Conservation (phyloP, 2,113 vertebrate species). For the Vulpes vulpes region DNA sequence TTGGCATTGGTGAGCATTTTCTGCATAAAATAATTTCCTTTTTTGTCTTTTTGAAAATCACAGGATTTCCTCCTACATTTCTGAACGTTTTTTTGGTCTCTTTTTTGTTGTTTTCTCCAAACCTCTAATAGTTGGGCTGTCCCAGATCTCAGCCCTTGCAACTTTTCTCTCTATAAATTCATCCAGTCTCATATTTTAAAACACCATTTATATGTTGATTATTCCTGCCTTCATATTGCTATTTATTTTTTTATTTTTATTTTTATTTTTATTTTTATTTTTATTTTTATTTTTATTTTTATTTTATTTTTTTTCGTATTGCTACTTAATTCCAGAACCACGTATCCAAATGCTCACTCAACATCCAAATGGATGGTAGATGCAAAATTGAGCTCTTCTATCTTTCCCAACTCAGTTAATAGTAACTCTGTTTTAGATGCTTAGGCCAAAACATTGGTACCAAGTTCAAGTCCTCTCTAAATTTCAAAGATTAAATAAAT, state of each 20-base stretch:
- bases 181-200: not conserved
- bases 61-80: not conserved
- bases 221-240: not conserved
- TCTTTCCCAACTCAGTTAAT: not conserved
- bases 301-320: not conserved
- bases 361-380: not conserved
- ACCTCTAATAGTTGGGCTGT: not conserved
- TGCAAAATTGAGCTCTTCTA: not conserved
- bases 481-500: not conserved
- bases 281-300: no score
- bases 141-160: rapidly evolving
- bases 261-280: no score
- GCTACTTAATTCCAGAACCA: not conserved
- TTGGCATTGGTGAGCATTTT: not conserved
- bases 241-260: not conserved
- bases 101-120: not conserved
- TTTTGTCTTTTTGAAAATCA: slow-evolving; percentile 22
- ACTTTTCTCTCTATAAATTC: not conserved
- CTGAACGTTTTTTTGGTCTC: not conserved
- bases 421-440: not conserved
- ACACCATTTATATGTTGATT: not conserved
- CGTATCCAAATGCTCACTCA: not conserved
- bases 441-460: not conserved
- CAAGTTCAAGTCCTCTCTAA: not conserved
- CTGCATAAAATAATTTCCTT: not conserved